These are phyloP conservation scores for Tanytarsus gracilentus DNA, from an alignment of 2,888 invertebrate genomes.

Conservation along the genomic window DNA sequence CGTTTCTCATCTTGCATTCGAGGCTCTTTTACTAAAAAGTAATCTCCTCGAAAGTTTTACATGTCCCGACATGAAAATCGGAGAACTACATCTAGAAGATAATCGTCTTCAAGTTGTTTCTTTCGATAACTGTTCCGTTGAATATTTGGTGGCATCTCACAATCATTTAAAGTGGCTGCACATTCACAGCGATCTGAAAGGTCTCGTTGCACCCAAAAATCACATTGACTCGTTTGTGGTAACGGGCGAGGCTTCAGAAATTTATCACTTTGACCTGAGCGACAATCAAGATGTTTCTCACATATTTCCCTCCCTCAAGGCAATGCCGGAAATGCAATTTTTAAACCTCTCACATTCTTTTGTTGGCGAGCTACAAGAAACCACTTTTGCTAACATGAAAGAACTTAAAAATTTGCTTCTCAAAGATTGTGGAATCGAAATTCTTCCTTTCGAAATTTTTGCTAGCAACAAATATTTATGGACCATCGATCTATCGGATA, in stretches of 20 bases:
- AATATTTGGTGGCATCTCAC: not conserved
- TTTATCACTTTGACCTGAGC: slow-evolving; percentile 3
- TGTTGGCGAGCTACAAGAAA: not conserved
- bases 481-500: slow-evolving; percentile 7
- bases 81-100: not conserved
- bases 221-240: not conserved
- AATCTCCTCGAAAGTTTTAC: not conserved
- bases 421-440: not conserved
- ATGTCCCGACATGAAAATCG: slow-evolving; percentile 10
- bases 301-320: not conserved
- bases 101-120: not conserved
- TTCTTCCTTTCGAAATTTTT: slow-evolving; percentile 7
- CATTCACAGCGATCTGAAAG: not conserved
- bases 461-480: not conserved
- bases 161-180: not conserved
- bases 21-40: not conserved
- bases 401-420: not conserved
- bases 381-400: not conserved
- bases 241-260: not conserved
- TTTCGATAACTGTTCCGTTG: slow-evolving; percentile 14
- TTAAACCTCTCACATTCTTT: not conserved
- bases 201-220: not conserved
- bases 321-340: not conserved
- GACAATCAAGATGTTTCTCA: not conserved
- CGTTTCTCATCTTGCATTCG: not conserved